A percentile compares a stretch with the other conserved stretches of the same genome.
Evolutionary conservation across 1,140 invertebrate species (phyloP).

Genomic region (Euura saliciscinereae): DNA sequence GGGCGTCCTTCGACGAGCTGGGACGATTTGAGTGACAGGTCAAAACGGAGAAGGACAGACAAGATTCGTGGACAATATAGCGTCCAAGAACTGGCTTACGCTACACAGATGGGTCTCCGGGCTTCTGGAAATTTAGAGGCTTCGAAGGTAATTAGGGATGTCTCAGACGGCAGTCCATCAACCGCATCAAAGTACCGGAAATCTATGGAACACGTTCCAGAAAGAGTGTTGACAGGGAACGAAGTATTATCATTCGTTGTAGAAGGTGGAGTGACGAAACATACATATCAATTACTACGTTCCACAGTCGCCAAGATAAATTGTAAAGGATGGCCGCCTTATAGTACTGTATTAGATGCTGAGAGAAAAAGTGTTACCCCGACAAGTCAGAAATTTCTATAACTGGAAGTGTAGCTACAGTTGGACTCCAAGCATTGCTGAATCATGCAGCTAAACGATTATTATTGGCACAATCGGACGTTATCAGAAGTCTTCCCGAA

Average conservation of each 20-base stretch:
- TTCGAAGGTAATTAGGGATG: constrained; percentile 18
- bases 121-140: not conserved
- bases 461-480: not conserved
- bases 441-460: not conserved
- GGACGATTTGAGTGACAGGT: not conserved
- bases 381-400: not conserved
- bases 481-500: not conserved
- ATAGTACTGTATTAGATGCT: not conserved
- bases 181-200: constrained; percentile 13
- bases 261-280: not conserved
- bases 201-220: not conserved
- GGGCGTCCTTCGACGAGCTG: not conserved
- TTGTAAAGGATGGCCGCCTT: not conserved
- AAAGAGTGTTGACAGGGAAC: constrained; percentile 5
- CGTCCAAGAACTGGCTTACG: not conserved
- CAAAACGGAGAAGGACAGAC: not conserved
- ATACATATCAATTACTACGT: not conserved
- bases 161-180: constrained; percentile 12
- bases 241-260: not conserved
- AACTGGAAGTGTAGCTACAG: not conserved
- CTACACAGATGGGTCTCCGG: too few relatives aligned
- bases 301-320: not conserved
- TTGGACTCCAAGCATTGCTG: not conserved
- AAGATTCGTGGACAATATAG: not conserved
- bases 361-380: not conserved